Evolutionary conservation across 2,113 vertebrate species (phyloP).

Genomic region (Caranx ignobilis): DNA sequence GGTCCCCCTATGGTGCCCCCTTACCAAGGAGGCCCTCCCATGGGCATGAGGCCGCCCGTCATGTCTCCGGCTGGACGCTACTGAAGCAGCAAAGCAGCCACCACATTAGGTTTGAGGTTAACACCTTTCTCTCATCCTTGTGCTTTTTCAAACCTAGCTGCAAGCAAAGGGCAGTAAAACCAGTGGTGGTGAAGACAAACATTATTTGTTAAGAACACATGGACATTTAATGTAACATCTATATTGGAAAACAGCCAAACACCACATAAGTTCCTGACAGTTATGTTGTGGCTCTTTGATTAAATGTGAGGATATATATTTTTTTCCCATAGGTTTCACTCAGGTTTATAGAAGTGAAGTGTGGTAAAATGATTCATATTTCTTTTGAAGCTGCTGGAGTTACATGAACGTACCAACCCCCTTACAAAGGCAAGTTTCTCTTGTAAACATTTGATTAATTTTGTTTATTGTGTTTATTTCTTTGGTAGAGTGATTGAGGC

Average conservation of each 20-base stretch:
- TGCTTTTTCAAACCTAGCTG: conserved; percentile 86
- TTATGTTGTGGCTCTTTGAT: conserved; percentile 87
- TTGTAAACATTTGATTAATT: conserved; percentile 86
- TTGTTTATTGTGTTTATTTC: conserved; percentile 81
- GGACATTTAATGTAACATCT: conserved; percentile 90
- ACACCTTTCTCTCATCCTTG: conserved; percentile 91
- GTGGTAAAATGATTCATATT: conserved; percentile 98
- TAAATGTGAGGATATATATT: conserved; percentile 94
- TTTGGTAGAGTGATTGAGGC: conserved; percentile 87
- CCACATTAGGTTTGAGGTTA: conserved; percentile 98
- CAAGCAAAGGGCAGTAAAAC: conserved; percentile 90
- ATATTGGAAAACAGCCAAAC: conserved; percentile 85
- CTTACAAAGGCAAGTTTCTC: conserved; percentile 97
- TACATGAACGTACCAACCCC: conserved; percentile 95
- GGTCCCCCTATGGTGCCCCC: conserved; percentile 96
- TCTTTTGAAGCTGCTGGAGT: conserved; percentile 99
- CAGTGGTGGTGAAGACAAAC: conserved; percentile 91
- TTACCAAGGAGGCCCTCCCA: conserved; percentile 96
- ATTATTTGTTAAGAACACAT: conserved; percentile 83
- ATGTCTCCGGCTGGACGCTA: conserved; percentile 99
- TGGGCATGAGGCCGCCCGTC: conserved; percentile 98
- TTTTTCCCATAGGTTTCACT: conserved; percentile 91
- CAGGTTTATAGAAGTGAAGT: conserved; percentile 99
- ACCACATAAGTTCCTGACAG: conserved; percentile 85
- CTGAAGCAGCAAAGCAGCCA: conserved; percentile 89